Evolutionary conservation across 37 sponge, comb jelly and placozoan genomes (phyloP).

Genomic region (Agelas oroides): DNA sequence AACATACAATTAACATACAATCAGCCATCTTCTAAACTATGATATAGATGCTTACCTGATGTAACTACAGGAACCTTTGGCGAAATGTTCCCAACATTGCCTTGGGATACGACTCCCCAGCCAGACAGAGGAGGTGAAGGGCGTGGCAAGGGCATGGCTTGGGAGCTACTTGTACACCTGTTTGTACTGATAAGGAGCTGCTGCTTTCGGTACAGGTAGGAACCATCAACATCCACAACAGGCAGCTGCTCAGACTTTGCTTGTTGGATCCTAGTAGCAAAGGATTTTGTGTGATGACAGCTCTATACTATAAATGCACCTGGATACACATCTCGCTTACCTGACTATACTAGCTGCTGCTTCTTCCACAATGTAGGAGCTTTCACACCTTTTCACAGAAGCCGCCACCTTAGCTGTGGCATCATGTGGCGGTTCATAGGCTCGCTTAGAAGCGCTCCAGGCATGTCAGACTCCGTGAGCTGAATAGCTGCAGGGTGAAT

Average conservation of each 20-base stretch:
- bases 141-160: neutral
- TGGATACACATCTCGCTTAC: neutral
- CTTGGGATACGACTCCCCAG: constrained; percentile 28
- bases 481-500: neutral
- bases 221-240: constrained; percentile 65
- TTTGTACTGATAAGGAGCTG: constrained; percentile 27
- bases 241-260: neutral
- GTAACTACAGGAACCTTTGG: constrained; percentile 43
- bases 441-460: constrained; percentile 15
- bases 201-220: constrained; percentile 57
- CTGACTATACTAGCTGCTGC: too few species aligned
- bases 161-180: too few species aligned
- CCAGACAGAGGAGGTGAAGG: constrained; percentile 56
- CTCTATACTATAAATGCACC: too few species aligned
- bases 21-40: too few species aligned
- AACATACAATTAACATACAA: too few species aligned
- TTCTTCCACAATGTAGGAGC: neutral
- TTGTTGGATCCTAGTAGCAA: constrained; percentile 21
- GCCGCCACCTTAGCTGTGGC: constrained; percentile 28
- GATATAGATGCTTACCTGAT: constrained; percentile 35
- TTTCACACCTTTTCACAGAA: constrained; percentile 16
- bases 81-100: constrained; percentile 12
- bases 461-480: constrained; percentile 21
- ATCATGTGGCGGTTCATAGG: constrained; percentile 9
- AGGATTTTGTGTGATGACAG: too few species aligned